phyloP scores from a whole-genome alignment of 2,888 invertebrate species.

The Marasmarcha lunaedactyla region DNA sequence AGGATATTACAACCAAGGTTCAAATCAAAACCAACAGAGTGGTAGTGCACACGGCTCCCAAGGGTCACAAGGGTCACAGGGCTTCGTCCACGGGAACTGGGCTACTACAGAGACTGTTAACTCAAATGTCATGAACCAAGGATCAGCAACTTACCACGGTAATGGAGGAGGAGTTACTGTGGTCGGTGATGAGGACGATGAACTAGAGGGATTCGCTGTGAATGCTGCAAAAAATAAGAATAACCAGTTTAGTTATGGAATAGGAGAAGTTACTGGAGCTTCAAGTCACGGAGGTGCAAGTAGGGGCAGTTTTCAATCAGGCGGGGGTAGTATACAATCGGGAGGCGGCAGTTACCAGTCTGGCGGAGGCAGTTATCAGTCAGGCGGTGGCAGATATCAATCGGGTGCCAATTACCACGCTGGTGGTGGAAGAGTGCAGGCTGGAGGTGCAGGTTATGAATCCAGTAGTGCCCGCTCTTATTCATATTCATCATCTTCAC shows the following conservation, averaged over 20 bases:
- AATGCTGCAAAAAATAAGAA: slow-evolving; percentile 47
- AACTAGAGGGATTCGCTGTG: slow-evolving; percentile 46
- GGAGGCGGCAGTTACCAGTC: slow-evolving; percentile 16
- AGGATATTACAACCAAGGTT: slow-evolving; percentile 16
- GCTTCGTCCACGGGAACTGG: slow-evolving; percentile 49
- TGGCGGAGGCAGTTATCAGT: slow-evolving; percentile 14
- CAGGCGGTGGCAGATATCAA: slow-evolving; percentile 17
- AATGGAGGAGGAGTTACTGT: slow-evolving; percentile 40
- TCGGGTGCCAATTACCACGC: slow-evolving; percentile 13
- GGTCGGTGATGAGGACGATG: slow-evolving; percentile 50
- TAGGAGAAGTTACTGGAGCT: slow-evolving; percentile 42
- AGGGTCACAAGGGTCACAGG: slow-evolving; percentile 17
- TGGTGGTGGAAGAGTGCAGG: slow-evolving; percentile 16
- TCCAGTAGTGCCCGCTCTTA: slow-evolving; percentile 24
- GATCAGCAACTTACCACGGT: slow-evolving; percentile 40
- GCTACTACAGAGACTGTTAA: slow-evolving; percentile 62
- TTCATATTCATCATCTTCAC: slow-evolving; percentile 19
- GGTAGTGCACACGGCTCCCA: slow-evolving; percentile 15
- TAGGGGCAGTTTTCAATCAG: slow-evolving; percentile 17
- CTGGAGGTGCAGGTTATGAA: slow-evolving; percentile 18
- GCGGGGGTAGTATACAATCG: slow-evolving; percentile 18
- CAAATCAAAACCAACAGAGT: slow-evolving; percentile 1
- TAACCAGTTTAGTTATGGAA: slow-evolving; percentile 50
- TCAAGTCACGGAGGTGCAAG: slow-evolving; percentile 11
- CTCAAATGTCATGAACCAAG: slow-evolving; percentile 49